A percentile compares a stretch with the other conserved stretches of the same genome.
phyloP scores from a whole-genome alignment of 2,888 invertebrate species.

The Gari tellinella region DNA sequence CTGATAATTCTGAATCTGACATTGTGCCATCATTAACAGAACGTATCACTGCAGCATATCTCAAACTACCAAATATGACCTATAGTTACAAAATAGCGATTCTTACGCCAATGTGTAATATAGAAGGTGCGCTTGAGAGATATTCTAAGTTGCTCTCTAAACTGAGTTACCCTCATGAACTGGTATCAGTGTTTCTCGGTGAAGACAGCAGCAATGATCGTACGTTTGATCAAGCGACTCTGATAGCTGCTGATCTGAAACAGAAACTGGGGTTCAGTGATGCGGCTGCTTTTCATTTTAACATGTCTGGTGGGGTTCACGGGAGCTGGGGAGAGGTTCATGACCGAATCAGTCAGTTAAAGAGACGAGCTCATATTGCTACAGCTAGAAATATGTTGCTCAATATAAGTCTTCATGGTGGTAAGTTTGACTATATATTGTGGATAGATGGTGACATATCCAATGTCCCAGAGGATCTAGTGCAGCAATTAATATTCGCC shows the following conservation, averaged over 20 bases:
- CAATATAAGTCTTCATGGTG: constrained; percentile 61
- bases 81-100: too few relatives aligned
- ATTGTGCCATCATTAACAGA: too few relatives aligned
- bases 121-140: too few relatives aligned
- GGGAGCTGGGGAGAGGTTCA: constrained; percentile 68
- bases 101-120: too few relatives aligned
- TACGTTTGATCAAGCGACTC: constrained; percentile 68
- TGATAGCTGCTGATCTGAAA: constrained; percentile 60
- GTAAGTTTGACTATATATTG: constrained; percentile 71
- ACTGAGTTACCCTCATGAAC: constrained; percentile 78
- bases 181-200: constrained; percentile 78
- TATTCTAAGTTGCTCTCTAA: too few relatives aligned
- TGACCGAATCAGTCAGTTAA: constrained; percentile 69
- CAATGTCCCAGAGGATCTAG: constrained; percentile 71
- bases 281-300: too few relatives aligned
- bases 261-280: constrained; percentile 66
- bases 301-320: constrained; percentile 64
- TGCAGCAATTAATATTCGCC: constrained; percentile 76
- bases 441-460: constrained; percentile 81
- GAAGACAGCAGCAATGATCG: constrained; percentile 80
- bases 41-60: too few relatives aligned
- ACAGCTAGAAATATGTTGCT: constrained; percentile 74
- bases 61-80: too few relatives aligned
- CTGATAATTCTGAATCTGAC: too few relatives aligned
- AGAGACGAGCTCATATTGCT: constrained; percentile 76